Percentiles rank a stretch among this genome's conserved stretches.
These are phyloP conservation scores for Sandelia bainsii DNA, from an alignment of 2,797 vertebrate species.

Conservation along the genomic window DNA sequence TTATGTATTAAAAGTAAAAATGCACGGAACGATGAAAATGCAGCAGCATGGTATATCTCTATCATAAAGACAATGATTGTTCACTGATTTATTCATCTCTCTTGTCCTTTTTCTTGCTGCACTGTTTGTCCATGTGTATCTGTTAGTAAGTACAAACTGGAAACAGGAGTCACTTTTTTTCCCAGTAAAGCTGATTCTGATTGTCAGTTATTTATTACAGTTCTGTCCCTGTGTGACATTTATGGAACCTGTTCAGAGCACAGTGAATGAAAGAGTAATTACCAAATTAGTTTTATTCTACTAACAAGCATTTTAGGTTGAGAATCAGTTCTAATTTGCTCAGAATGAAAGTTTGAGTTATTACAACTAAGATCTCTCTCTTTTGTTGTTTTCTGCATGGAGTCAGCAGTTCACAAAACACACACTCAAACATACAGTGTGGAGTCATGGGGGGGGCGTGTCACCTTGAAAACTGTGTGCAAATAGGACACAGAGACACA, in stretches of 20 bases:
- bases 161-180: too few relatives aligned
- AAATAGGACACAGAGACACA: conserved; percentile 39
- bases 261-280: not conserved
- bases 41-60: too few relatives aligned
- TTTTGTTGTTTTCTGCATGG: conserved; percentile 4
- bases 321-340: not conserved
- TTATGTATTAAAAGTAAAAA: too few relatives aligned
- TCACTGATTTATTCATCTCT: too few relatives aligned
- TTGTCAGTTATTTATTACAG: too few relatives aligned
- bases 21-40: too few relatives aligned
- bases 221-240: not conserved
- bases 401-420: conserved; percentile 51
- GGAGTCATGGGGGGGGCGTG: conserved; percentile 41
- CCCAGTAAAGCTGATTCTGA: too few relatives aligned
- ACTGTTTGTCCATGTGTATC: too few relatives aligned
- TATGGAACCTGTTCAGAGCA: too few relatives aligned
- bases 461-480: conserved; percentile 51
- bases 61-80: not conserved
- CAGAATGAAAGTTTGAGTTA: not conserved
- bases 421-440: conserved; percentile 7
- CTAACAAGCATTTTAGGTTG: not conserved
- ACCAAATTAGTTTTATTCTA: not conserved
- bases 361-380: not conserved
- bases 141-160: too few relatives aligned
- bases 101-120: too few relatives aligned